Evolutionary conservation across 1,140 invertebrate genomes (phyloP).

Genomic region (Eulimnadia texana): DNA sequence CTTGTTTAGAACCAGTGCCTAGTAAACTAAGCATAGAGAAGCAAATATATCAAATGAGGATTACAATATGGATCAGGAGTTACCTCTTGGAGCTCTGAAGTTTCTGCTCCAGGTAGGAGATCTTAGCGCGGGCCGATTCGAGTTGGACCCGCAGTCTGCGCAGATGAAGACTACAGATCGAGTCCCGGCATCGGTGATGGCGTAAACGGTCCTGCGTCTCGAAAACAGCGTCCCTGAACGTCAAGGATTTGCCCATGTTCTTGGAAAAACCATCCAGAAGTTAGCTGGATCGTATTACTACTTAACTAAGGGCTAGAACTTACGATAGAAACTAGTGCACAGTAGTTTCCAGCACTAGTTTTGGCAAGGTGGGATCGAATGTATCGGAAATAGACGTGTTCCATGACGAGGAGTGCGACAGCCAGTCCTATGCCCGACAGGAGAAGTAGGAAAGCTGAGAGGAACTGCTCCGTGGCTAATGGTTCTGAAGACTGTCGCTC

Average conservation of each 20-base stretch:
- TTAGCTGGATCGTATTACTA: conserved; percentile 21
- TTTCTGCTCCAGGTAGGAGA: conserved; percentile 2
- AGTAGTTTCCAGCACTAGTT: conserved; percentile 73
- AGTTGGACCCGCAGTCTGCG: conserved; percentile 15
- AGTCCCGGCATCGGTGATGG: conserved; percentile 55
- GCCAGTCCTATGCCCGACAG: conserved; percentile 84
- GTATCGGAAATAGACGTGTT: conserved; percentile 89
- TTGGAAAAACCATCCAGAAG: conserved; percentile 21
- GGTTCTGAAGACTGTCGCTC: conserved; percentile 76
- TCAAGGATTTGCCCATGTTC: conserved; percentile 65
- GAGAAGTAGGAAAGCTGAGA: conserved; percentile 88
- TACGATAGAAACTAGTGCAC: conserved; percentile 75
- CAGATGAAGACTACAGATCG: conserved; percentile 58
- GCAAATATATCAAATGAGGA: background rate
- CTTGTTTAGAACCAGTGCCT: background rate
- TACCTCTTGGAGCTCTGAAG: background rate
- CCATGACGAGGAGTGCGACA: conserved; percentile 65
- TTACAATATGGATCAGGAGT: background rate
- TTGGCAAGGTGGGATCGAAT: conserved; percentile 71
- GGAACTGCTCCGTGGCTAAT: conserved; percentile 88
- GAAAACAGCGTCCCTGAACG: conserved; percentile 73
- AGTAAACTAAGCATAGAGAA: background rate
- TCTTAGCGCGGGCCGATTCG: background rate
- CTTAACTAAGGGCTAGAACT: too few species aligned
- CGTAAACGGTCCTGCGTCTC: conserved; percentile 54